Base-by-base conservation (phyloP, 2,797 vertebrate species). In the Varecia variegata region DNA sequence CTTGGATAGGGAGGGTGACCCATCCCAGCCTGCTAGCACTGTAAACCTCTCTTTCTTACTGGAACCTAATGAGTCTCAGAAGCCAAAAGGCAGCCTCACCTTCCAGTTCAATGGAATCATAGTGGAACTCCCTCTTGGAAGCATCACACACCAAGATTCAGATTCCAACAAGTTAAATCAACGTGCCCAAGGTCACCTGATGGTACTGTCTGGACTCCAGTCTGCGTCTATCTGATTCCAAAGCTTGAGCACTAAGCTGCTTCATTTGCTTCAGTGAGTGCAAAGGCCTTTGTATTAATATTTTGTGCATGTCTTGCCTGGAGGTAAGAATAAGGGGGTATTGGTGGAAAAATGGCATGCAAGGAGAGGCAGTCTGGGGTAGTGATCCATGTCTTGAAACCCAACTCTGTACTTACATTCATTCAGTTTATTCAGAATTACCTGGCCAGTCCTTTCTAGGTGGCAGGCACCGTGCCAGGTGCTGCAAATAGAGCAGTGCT, bases 291-390 rank as follows among this genome's bases (percentile, higher is more conserved):
- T 8, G 25, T 5, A 38, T 25, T 56, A 56, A 56, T 56, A 56
- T 35, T 35, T n/a, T 47, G 10, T 13, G 60, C 3, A 25, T 23
- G 5, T 62, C 30, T 25, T 47, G 17, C 54, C 12, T 35, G 23
- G 30, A 60, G 77, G 32, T 47, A 38, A 45, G 21, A 20, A 14
- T 0, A 3, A 40, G 9, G 27, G 10, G 6, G 3, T 50, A 35
- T 17, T 38, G 52, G 25, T 2, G 25, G 40, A 52, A 47, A 73
- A 38, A 25, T 1, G 5, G 12, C 40, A 32, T 12, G 60, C 2
- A 17, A 2, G n/a, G 21, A 1, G 4, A 73, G 68, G 2, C 27
- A 27, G 43, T 7, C 17, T 0, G 8, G 14, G 11, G 0, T 1
- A 6, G 45, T 32, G 20, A 10, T 1, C 45, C 7, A 17, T 0